A percentile compares a stretch with the other conserved stretches of the same genome.
These are phyloP conservation scores for Cosmopolites sordidus DNA, from an alignment of 2,888 invertebrate genomes.

Conservation along the genomic window DNA sequence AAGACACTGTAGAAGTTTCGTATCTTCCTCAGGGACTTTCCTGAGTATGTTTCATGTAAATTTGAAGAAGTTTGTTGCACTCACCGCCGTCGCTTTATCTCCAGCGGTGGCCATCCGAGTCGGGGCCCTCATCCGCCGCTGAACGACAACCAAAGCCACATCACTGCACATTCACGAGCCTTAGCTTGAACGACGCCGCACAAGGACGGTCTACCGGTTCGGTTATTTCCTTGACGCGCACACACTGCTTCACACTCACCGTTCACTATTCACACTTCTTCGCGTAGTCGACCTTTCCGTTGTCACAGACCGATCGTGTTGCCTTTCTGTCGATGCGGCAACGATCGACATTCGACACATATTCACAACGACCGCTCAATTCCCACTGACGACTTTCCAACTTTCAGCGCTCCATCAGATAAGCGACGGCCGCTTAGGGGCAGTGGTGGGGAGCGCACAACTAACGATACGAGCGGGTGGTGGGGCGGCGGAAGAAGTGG, in stretches of 20 bases:
- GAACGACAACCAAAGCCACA: conserved; percentile 23
- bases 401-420: conserved; percentile 27
- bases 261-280: too few relatives aligned
- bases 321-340: background rate
- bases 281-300: too few relatives aligned
- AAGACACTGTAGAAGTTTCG: too few relatives aligned
- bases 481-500: background rate
- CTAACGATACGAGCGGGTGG: background rate
- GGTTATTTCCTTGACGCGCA: background rate
- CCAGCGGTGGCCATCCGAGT: too few relatives aligned
- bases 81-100: too few relatives aligned
- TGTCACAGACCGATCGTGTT: too few relatives aligned
- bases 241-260: background rate
- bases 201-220: too few relatives aligned
- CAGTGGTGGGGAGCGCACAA: background rate
- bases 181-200: background rate
- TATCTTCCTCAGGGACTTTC: too few relatives aligned
- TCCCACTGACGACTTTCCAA: conserved; percentile 28
- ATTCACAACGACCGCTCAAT: conserved; percentile 10
- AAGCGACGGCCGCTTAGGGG: background rate
- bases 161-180: conserved; percentile 17
- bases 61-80: too few relatives aligned
- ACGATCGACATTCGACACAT: background rate
- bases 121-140: conserved; percentile 22
- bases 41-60: too few relatives aligned